Base-by-base conservation (phyloP, 2,797 vertebrate species). In the Megalops cyprinoides region DNA sequence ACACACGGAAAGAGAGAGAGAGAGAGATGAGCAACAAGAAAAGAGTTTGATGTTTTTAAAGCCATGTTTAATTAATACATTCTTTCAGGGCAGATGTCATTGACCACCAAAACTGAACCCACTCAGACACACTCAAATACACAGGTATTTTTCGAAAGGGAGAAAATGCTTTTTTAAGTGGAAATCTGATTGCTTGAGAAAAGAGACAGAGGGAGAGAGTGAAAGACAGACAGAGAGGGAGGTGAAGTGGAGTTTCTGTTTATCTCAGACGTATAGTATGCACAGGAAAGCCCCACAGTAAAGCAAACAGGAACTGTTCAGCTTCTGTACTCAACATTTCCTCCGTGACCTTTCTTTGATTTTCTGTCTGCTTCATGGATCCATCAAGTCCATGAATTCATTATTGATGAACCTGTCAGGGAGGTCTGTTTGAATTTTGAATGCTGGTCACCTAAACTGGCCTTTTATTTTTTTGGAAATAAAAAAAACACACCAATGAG, bases 321-420 rank as follows among this genome's bases (percentile, higher is more conserved):
- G 76, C 51, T 76, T 5, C 79, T 60, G 77, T 67, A 80, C n/a
- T 31, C 37, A 1, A 77, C 58, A 44, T 77, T 79, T 79, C 62
- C 51, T 56, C 77, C 12, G 79, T 39, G 74, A 91, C 86, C 83
- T 86, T 87, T 84, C 77, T 77, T 78, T 78, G 55, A 87, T 87
- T 87, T 85, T 55, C 85, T 83, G 82, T 86, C 84, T 82, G 83
- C 82, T 85, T 82, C 74, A 86, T 75, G 76, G 81, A 80, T 82
- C 53, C 78, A 87, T 86, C 85, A 84, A 69, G 55, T 55, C 71
- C 37, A 78, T 77, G 44, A 82, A 82, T 88, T 82, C 89, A 90
- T 90, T 90, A 92, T 89, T 84, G 84, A 89, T 84, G 56, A 12
- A 71, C 34, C 82, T 84, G 82, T 82, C 85, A 83, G 62, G 75